Conservation (phyloP, 23 tunicate genomes). For the Corella eumyota region DNA sequence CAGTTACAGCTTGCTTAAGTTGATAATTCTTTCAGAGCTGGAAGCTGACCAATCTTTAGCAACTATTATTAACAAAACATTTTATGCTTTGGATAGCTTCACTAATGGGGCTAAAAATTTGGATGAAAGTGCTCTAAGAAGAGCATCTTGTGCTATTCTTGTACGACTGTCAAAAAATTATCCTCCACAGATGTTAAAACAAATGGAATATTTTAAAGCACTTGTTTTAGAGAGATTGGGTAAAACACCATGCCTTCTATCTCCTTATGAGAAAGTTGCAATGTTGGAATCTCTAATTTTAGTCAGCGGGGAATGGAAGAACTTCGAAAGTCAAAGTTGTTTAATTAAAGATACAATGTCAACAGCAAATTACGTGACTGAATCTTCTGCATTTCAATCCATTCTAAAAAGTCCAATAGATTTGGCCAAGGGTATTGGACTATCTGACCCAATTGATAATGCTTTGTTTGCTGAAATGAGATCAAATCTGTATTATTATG, state of each 20-base stretch:
- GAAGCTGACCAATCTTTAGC: slow-evolving; percentile 3
- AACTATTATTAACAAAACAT: slow-evolving; percentile 9
- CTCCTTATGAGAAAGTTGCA: slow-evolving; percentile 30
- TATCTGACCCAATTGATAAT: not conserved
- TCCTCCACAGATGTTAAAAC: slow-evolving; percentile 4
- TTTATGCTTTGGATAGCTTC: slow-evolving; percentile 8
- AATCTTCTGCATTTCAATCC: slow-evolving; percentile 5
- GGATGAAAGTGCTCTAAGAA: slow-evolving; percentile 2
- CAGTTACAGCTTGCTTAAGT: slow-evolving; percentile 6
- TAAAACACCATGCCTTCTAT: slow-evolving; percentile 2
- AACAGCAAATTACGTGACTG: slow-evolving; percentile 5
- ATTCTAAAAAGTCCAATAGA: slow-evolving; percentile 16
- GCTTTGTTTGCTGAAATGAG: slow-evolving; percentile 11
- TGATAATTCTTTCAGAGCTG: slow-evolving; percentile 9
- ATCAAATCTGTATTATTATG: slow-evolving; percentile 33
- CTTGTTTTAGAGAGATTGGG: slow-evolving; percentile 7
- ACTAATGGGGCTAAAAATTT: not conserved
- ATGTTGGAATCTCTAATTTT: slow-evolving; percentile 47
- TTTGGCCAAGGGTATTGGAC: slow-evolving; percentile 55
- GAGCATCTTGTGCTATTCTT: slow-evolving; percentile 2
- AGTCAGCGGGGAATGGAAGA: slow-evolving; percentile 69
- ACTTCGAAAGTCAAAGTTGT: slow-evolving; percentile 20
- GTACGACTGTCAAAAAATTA: slow-evolving; percentile 20
- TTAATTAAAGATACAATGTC: slow-evolving; percentile 38
- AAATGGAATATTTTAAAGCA: slow-evolving; percentile 20